Evolutionary conservation across 2,888 invertebrate genomes (phyloP).

Genomic region (Drosophila niveifrons): DNA sequence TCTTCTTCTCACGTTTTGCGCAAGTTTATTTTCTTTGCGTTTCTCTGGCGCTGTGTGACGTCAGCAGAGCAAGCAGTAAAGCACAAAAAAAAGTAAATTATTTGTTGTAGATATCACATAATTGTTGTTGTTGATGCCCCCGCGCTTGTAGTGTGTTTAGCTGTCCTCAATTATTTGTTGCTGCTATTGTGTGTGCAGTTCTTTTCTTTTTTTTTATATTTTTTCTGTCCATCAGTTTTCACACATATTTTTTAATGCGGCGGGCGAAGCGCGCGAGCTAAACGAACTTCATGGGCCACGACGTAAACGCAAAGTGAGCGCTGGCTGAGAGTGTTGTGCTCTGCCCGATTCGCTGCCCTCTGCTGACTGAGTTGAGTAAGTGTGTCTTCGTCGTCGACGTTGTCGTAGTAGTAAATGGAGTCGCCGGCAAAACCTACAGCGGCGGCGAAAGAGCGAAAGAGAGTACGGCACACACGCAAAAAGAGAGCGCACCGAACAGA

Average conservation of each 20-base stretch:
- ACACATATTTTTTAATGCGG: slow-evolving; percentile 49
- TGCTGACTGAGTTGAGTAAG: slow-evolving; percentile 19
- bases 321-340: slow-evolving; percentile 24
- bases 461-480: slow-evolving; percentile 41
- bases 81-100: slow-evolving; percentile 34
- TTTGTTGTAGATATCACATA: slow-evolving; percentile 76
- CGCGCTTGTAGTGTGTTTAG: slow-evolving; percentile 12
- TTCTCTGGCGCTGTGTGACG: slow-evolving; percentile 57
- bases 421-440: slow-evolving; percentile 61
- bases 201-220: slow-evolving; percentile 49
- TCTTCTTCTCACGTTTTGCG: slow-evolving; percentile 33
- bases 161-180: slow-evolving; percentile 37
- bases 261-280: slow-evolving; percentile 37
- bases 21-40: slow-evolving; percentile 42
- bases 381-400: slow-evolving; percentile 44
- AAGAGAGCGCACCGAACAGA: slow-evolving; percentile 39
- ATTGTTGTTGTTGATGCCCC: slow-evolving; percentile 60
- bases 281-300: slow-evolving; percentile 75
- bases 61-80: slow-evolving; percentile 58
- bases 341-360: slow-evolving; percentile 22
- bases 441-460: slow-evolving; percentile 31
- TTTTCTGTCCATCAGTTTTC: slow-evolving; percentile 49
- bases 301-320: slow-evolving; percentile 74
- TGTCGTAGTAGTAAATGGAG: slow-evolving; percentile 63
- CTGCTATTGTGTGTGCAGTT: slow-evolving; percentile 49